Conservation (phyloP, 2,113 vertebrate species). For the Hucho hucho region DNA sequence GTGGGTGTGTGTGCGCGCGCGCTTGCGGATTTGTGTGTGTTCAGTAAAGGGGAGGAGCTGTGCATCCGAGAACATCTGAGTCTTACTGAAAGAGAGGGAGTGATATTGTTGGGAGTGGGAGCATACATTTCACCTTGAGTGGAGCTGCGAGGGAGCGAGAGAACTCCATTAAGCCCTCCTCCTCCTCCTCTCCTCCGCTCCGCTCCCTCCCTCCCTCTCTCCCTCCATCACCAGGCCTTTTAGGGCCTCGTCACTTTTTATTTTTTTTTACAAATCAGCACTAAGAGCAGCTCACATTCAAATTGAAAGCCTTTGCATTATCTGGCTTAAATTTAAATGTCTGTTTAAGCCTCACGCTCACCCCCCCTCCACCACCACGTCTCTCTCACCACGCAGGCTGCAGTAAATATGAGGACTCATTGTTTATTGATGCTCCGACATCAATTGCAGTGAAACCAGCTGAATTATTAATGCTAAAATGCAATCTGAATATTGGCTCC, state of each 20-base stretch:
- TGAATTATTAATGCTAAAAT: constrained; percentile 81
- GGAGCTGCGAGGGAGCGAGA: constrained; percentile 46
- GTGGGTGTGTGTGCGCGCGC: no score
- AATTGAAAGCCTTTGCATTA: constrained; percentile 79
- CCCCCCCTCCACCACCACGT: constrained; percentile 26
- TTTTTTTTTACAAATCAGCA: constrained; percentile 70
- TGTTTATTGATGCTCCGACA: constrained; percentile 75
- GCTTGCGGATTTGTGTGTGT: no score
- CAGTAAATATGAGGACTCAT: constrained; percentile 63
- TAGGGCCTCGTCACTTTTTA: constrained; percentile 71
- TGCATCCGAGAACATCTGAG: constrained; percentile 39
- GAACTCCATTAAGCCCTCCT: constrained; percentile 70
- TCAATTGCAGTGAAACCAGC: constrained; percentile 80
- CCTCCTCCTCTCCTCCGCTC: constrained; percentile 6
- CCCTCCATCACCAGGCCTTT: constrained; percentile 66
- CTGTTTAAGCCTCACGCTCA: constrained; percentile 70
- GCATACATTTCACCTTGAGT: constrained; percentile 76
- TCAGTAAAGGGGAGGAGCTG: not conserved
- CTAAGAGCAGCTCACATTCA: constrained; percentile 70
- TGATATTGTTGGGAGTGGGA: constrained; percentile 69
- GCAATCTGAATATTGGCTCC: constrained; percentile 56
- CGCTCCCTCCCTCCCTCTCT: not conserved
- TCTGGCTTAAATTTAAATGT: constrained; percentile 80
- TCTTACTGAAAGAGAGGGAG: constrained; percentile 42
- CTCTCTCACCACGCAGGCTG: constrained; percentile 49